These are phyloP conservation scores for Aegithalos caudatus DNA, from an alignment of 2,113 vertebrate genomes.

Conservation along the genomic window DNA sequence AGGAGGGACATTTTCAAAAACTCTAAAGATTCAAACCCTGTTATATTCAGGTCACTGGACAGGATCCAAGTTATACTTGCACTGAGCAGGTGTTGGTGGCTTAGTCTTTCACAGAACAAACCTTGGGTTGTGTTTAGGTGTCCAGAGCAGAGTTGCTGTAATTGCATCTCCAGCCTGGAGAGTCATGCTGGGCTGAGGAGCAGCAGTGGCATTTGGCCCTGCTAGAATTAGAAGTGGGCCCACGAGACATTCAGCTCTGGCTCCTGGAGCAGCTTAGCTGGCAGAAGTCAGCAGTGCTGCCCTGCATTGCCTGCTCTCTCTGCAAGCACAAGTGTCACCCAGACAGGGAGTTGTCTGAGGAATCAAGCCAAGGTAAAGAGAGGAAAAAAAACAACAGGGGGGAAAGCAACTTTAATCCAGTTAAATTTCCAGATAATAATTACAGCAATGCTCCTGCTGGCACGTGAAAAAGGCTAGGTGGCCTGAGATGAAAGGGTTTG, in stretches of 20 bases:
- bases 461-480: not conserved
- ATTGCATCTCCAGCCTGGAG: not conserved
- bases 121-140: not conserved
- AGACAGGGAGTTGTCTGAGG: not conserved
- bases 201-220: constrained; percentile 2
- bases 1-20: not conserved
- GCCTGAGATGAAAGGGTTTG: not conserved
- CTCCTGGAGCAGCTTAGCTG: not conserved
- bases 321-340: not conserved
- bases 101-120: not conserved
- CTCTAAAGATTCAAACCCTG: not conserved
- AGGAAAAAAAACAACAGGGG: rapidly evolving
- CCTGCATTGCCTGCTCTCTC: not conserved
- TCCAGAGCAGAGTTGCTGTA: not conserved
- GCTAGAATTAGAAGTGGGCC: constrained; percentile 49
- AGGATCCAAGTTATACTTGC: not conserved
- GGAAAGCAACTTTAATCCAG: not conserved
- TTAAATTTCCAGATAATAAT: not conserved
- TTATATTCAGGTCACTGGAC: not conserved
- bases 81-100: not conserved
- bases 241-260: not conserved
- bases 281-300: not conserved
- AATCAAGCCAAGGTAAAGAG: not conserved
- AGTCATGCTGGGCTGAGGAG: not conserved
- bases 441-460: not conserved